These are phyloP conservation scores for Oreortyx pictus DNA, from an alignment of 2,797 vertebrate genomes.

Conservation along the genomic window DNA sequence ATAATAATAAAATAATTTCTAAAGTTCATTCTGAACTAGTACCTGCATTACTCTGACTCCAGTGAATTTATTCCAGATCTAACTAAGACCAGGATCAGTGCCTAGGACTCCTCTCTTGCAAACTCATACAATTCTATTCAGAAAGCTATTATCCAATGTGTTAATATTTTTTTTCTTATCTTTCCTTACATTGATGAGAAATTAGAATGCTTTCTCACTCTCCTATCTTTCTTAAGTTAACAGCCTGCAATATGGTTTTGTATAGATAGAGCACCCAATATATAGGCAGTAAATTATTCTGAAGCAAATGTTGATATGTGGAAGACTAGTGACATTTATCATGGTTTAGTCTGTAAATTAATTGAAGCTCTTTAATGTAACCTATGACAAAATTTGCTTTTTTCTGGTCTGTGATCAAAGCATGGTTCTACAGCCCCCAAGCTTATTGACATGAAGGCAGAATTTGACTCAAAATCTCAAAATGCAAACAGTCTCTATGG, in stretches of 20 bases:
- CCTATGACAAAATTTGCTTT: neutral
- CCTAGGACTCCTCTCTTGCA: neutral
- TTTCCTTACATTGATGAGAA: conserved; percentile 35
- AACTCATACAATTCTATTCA: neutral
- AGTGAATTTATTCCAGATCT: neutral
- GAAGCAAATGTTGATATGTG: conserved; percentile 3
- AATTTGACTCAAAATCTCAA: neutral
- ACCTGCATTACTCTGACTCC: neutral
- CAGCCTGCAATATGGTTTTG: conserved; percentile 33
- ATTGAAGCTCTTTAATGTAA: neutral
- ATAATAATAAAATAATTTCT: neutral
- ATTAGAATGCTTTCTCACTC: conserved; percentile 34
- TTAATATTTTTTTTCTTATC: conserved; percentile 15
- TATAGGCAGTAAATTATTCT: conserved; percentile 32
- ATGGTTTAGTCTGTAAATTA: neutral
- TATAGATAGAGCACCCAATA: conserved; percentile 16
- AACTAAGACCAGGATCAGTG: neutral
- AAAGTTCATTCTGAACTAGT: neutral
- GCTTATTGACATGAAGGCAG: neutral
- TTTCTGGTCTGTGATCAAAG: neutral
- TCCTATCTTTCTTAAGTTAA: neutral
- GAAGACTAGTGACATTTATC: neutral
- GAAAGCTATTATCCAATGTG: conserved; percentile 19
- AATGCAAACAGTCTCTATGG: neutral
- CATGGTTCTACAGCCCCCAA: neutral